Evolutionary conservation across 2,113 vertebrate species (phyloP), one percentile per base, ranked within the genome.

Genomic region (Bostrychus sinensis): DNA sequence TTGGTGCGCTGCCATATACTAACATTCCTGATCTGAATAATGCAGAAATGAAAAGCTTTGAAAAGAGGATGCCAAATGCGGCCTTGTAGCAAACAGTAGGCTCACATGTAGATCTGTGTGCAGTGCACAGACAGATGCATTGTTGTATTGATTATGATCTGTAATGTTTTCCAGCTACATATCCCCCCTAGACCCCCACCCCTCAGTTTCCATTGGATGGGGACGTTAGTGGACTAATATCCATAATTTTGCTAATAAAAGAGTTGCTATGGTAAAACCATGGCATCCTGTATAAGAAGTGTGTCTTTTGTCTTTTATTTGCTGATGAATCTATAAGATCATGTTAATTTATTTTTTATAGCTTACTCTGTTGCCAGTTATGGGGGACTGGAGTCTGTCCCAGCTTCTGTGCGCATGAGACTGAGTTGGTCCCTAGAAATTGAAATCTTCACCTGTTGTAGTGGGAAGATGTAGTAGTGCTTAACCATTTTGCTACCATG

Each of bases 211-310:
- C 70, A 86, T 89, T 83, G 78, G 79, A 86, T 83, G 87, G 83
- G 86, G 86, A 86, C 73, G 56, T 82, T 83, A 81, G 83, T 85
- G 75, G 81, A 90, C 85, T 89, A 90, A 89, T 90, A 78, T 87
- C 79, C 81, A 89, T 88, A 83, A 85, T 90, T 91, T 91, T 91
- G 88, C 86, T 91, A 91, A 91, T 92, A 91, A 92, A 91, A 90
- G 59, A 72, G 83, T 39, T 90, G 89, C 81, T 76, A 2, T 85
- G 87, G 79, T 88, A 55, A 81, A 84, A 79, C 86, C 59, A 80
- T 64, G 30, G 88, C 84, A 86, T 71, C 68, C 76, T 86, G 70
- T 80, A 69, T 72, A 88, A 89, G 66, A 85, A 66, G 54, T 2
- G 14, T 45, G n/a, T 43, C 17, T 51, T 51, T 4, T 53, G 56